phyloP scores from a whole-genome alignment of 1,140 invertebrate genomes.

The Calosoma granatense region DNA sequence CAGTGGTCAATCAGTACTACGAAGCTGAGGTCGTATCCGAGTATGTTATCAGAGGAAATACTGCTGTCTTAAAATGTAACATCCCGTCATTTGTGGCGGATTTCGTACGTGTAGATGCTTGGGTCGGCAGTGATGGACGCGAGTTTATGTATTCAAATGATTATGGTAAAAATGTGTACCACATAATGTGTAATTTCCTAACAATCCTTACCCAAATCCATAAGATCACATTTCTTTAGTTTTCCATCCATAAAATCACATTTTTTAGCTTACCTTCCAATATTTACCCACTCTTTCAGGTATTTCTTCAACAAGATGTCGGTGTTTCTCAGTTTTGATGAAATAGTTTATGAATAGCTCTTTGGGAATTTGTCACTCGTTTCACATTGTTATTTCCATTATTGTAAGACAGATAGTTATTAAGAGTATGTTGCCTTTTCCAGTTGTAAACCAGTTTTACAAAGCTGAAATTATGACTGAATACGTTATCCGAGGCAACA shows the following conservation, averaged over 20 bases:
- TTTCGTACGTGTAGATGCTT: slow-evolving; percentile 81
- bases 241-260: too few relatives aligned
- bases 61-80: slow-evolving; percentile 84
- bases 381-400: too few relatives aligned
- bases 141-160: slow-evolving; percentile 47
- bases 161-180: slow-evolving; percentile 39
- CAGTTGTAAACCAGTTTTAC: slow-evolving; percentile 74
- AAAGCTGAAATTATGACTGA: slow-evolving; percentile 68
- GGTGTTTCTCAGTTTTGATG: too few relatives aligned
- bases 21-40: slow-evolving; percentile 86
- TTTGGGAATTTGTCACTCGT: too few relatives aligned
- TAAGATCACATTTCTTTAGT: too few relatives aligned
- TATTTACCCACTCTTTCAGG: too few relatives aligned
- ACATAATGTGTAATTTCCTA: too few relatives aligned
- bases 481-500: slow-evolving; percentile 71
- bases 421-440: too few relatives aligned
- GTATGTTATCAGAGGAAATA: slow-evolving; percentile 85
- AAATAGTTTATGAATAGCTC: too few relatives aligned
- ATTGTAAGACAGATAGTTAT: too few relatives aligned
- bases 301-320: too few relatives aligned
- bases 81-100: slow-evolving; percentile 87
- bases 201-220: too few relatives aligned
- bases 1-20: slow-evolving; percentile 85
- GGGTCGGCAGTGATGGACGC: slow-evolving; percentile 69
- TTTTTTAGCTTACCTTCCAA: not conserved